Evolutionary conservation across 2,113 vertebrate genomes (phyloP).

Genomic region (Montifringilla adamsi): DNA sequence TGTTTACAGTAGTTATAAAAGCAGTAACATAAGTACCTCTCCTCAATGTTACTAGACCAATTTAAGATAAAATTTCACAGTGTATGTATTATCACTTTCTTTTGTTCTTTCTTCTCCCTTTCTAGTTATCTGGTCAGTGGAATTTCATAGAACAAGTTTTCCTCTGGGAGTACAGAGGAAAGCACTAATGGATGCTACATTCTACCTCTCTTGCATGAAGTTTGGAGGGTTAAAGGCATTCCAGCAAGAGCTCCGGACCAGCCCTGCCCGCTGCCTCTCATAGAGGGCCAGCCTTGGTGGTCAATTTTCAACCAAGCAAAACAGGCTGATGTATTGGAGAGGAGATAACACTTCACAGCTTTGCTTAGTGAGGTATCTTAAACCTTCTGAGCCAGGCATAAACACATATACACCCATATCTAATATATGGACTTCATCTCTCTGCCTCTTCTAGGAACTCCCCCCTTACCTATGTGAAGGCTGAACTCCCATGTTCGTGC

Average conservation of each 20-base stretch:
- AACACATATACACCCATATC: not conserved
- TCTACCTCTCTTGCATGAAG: not conserved
- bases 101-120: not conserved
- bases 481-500: constrained; percentile 8
- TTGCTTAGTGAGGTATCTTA: constrained; percentile 1
- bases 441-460: not conserved
- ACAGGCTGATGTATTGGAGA: constrained; percentile 2
- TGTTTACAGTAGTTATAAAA: constrained; percentile 13
- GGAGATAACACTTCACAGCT: constrained; percentile 38
- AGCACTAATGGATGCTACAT: not conserved
- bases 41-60: not conserved
- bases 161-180: not conserved
- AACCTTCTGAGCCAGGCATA: constrained; percentile 20
- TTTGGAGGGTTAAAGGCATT: not conserved
- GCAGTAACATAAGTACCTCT: not conserved
- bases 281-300: not conserved
- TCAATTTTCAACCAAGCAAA: constrained; percentile 19
- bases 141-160: not conserved
- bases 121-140: not conserved
- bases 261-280: not conserved
- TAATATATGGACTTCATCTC: constrained; percentile 32
- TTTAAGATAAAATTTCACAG: constrained; percentile 7
- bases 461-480: not conserved
- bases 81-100: not conserved
- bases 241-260: not conserved